phyloP scores from a whole-genome alignment of 2,797 vertebrate species.

The Artibeus lituratus region DNA sequence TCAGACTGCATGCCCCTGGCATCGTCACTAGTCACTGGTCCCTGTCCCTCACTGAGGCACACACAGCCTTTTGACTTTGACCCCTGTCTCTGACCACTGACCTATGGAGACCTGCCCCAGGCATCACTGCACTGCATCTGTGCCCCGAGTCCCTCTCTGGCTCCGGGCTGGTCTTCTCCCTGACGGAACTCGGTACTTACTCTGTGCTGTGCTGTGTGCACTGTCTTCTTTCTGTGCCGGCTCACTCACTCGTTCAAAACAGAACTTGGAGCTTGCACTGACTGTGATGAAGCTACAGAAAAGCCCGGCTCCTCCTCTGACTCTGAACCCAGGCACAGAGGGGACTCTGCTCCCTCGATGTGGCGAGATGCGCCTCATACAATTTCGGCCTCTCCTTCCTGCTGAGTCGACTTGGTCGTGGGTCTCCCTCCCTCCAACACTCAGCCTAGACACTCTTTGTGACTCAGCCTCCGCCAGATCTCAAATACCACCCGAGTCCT shows the following conservation, averaged over 20 bases:
- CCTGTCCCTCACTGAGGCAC: not conserved
- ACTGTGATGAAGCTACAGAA: not conserved
- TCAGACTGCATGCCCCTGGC: not conserved
- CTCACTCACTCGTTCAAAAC: not conserved
- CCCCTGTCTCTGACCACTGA: not conserved
- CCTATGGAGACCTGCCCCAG: too few relatives aligned
- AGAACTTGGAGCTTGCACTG: not conserved
- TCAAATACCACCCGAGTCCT: not conserved
- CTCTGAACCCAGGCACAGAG: not conserved
- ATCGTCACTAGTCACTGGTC: not conserved
- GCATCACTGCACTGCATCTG: not conserved
- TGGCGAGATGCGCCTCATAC: too few relatives aligned
- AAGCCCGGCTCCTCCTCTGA: not conserved
- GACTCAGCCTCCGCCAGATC: not conserved
- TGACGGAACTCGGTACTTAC: not conserved
- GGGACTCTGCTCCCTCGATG: too few relatives aligned
- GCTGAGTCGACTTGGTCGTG: not conserved
- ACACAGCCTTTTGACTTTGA: not conserved
- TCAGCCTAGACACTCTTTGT: not conserved
- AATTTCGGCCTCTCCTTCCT: not conserved
- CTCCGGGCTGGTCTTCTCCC: not conserved
- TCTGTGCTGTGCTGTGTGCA: not conserved
- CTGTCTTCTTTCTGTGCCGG: not conserved
- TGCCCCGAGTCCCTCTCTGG: not conserved
- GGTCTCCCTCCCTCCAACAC: not conserved